A percentile compares a stretch with the other conserved stretches of the same genome.
These are phyloP conservation scores for Oriolus oriolus DNA, from an alignment of 2,113 vertebrate genomes.

Conservation along the genomic window DNA sequence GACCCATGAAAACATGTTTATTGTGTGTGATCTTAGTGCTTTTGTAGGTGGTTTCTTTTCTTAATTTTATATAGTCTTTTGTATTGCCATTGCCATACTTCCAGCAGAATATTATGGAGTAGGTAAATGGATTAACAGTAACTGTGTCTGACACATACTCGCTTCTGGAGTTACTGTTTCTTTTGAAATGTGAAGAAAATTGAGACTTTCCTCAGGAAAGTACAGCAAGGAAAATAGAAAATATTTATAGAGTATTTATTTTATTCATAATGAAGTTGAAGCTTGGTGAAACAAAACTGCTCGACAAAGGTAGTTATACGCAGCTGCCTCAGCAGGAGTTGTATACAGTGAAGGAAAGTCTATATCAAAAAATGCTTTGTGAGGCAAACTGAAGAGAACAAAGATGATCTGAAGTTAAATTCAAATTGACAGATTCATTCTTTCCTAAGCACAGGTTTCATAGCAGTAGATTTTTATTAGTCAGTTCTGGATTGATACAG, in stretches of 20 bases:
- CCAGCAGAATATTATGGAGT: not conserved
- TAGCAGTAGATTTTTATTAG: not conserved
- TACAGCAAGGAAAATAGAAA: not conserved
- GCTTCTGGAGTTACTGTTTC: not conserved
- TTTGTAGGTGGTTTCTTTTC: not conserved
- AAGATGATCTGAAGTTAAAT: not conserved
- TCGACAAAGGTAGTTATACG: not conserved
- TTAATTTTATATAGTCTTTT: not conserved
- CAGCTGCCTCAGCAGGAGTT: not conserved
- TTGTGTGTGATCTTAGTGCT: not conserved
- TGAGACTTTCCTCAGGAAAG: not conserved
- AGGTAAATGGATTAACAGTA: not conserved
- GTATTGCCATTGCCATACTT: not conserved
- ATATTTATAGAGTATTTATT: not conserved
- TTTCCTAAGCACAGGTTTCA: not conserved
- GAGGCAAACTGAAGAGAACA: not conserved
- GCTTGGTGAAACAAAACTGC: not conserved
- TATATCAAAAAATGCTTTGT: accelerated
- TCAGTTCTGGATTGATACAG: not conserved
- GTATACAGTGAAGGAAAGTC: not conserved
- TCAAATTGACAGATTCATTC: not conserved
- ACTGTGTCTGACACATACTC: not conserved
- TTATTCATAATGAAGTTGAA: not conserved
- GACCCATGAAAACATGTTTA: not conserved
- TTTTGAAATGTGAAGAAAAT: not conserved